Evolutionary conservation across 1,140 invertebrate species (phyloP).

Genomic region (Listronotus bonariensis): DNA sequence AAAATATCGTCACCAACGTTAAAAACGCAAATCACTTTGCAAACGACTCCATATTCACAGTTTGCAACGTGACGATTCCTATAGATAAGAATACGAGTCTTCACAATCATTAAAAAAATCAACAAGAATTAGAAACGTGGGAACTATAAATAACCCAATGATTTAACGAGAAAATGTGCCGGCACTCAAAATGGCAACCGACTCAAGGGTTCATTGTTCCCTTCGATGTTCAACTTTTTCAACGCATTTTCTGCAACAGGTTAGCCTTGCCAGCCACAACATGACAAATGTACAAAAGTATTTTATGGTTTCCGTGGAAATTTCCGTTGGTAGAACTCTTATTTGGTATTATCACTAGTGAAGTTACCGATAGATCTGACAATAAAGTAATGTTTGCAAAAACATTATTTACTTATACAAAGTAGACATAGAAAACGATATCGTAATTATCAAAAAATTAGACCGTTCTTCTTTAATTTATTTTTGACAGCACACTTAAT

Average conservation of each 20-base stretch:
- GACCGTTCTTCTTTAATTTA: too few species aligned
- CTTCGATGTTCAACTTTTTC: conserved; percentile 34
- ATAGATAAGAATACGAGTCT: too few species aligned
- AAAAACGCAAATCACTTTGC: too few species aligned
- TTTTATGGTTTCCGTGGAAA: conserved; percentile 29
- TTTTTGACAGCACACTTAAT: too few species aligned
- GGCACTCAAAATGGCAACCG: conserved; percentile 32
- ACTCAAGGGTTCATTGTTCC: conserved; percentile 36
- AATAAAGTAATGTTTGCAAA: too few species aligned
- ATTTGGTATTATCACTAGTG: conserved; percentile 4
- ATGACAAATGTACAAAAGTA: conserved; percentile 20
- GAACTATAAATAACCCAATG: conserved; percentile 28
- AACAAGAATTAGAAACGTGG: conserved; percentile 27
- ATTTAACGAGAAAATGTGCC: conserved; percentile 34
- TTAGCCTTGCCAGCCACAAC: conserved; percentile 20
- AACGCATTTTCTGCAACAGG: conserved; percentile 35
- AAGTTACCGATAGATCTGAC: neutral
- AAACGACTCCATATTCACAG: too few species aligned
- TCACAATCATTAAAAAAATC: neutral
- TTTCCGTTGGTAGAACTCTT: conserved; percentile 11
- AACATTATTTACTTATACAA: too few species aligned
- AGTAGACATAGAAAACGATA: too few species aligned
- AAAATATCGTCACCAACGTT: too few species aligned
- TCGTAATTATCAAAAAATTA: too few species aligned
- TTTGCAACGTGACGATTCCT: too few species aligned